phyloP scores from a whole-genome alignment of 2,888 invertebrate genomes.

The Limnephilus lunatus region DNA sequence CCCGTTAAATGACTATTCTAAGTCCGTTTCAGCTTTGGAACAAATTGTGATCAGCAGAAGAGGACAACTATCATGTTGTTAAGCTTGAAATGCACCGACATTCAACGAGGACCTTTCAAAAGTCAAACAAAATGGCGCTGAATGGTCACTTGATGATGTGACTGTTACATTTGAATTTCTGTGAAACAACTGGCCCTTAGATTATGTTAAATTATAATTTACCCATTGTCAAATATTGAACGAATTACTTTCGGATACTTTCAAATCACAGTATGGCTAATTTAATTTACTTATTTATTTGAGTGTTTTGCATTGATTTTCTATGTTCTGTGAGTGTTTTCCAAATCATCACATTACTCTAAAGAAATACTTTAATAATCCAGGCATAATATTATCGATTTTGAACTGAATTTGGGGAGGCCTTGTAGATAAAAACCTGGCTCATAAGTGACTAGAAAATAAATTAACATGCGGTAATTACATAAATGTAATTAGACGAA shows the following conservation, averaged over 20 bases:
- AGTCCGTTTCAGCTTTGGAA: too few relatives aligned
- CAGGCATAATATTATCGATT: background rate
- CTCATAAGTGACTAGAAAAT: background rate
- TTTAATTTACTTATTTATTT: background rate
- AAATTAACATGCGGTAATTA: too few relatives aligned
- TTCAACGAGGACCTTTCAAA: too few relatives aligned
- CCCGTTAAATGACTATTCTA: too few relatives aligned
- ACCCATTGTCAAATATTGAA: background rate
- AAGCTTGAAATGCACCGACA: too few relatives aligned
- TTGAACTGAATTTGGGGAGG: background rate
- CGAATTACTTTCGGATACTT: background rate
- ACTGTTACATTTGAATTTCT: too few relatives aligned
- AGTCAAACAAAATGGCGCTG: too few relatives aligned
- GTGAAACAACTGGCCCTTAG: too few relatives aligned
- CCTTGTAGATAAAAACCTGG: too few relatives aligned
- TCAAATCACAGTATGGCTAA: background rate
- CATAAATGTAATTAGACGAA: background rate
- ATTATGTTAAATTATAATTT: background rate
- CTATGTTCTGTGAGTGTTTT: background rate
- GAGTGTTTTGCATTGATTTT: background rate
- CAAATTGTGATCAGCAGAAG: too few relatives aligned
- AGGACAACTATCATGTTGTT: too few relatives aligned
- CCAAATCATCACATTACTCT: background rate
- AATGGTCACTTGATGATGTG: too few relatives aligned
- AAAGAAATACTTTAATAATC: background rate